Conservation (phyloP, 2,888 invertebrate genomes). For the Caenorhabditis sp. region DNA sequence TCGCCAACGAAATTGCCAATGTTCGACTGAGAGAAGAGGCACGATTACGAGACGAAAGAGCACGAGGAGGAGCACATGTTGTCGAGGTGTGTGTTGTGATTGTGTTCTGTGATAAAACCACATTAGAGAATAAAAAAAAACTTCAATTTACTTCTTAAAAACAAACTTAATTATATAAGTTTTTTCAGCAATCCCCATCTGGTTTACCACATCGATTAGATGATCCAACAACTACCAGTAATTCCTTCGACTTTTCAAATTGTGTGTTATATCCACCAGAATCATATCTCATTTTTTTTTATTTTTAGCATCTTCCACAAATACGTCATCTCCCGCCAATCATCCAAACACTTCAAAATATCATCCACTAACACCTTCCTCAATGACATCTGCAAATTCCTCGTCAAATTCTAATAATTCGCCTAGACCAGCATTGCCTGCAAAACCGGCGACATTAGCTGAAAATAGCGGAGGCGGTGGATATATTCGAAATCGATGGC, state of each 20-base stretch:
- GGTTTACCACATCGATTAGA: conserved; percentile 28
- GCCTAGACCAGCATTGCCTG: conserved; percentile 10
- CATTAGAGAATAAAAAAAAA: too few species aligned
- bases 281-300: background rate
- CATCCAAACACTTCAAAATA: conserved; percentile 12
- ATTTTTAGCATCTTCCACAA: conserved; percentile 2
- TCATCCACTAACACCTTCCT: conserved; percentile 38
- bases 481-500: conserved; percentile 33
- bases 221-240: conserved; percentile 2
- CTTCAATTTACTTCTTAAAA: too few species aligned
- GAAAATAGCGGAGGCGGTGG: conserved; percentile 2
- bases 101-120: too few species aligned
- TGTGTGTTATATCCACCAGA: conserved; percentile 11
- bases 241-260: conserved; percentile 22
- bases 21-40: conserved; percentile 46
- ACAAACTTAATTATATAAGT: too few species aligned
- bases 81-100: background rate
- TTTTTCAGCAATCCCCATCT: conserved; percentile 29
- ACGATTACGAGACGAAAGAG: conserved; percentile 39
- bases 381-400: conserved; percentile 28
- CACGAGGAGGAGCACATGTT: conserved; percentile 6
- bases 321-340: background rate
- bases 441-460: conserved; percentile 11
- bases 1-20: conserved; percentile 52
- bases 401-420: conserved; percentile 19